These are phyloP conservation scores for Aplysina aerophoba DNA, from an alignment of 37 sponge, comb jelly and placozoan genomes.

Conservation along the genomic window DNA sequence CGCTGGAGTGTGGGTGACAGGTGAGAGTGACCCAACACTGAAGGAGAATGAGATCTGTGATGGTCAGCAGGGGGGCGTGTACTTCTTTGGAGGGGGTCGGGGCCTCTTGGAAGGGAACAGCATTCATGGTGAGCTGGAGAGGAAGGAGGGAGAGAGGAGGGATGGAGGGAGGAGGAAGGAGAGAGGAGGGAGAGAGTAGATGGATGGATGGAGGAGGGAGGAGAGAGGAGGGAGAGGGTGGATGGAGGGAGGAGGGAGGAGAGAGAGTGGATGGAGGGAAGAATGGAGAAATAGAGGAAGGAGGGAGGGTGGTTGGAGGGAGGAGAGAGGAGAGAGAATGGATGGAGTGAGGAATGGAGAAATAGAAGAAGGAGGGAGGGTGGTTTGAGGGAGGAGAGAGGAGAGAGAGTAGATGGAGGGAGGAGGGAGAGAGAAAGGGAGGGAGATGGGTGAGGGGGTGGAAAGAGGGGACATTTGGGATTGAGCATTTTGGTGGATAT, in stretches of 20 bases:
- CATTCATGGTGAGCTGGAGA: constrained; percentile 65
- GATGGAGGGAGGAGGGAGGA: background rate
- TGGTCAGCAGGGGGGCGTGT: constrained; percentile 86
- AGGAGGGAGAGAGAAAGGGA: background rate
- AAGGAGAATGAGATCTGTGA: constrained; percentile 75
- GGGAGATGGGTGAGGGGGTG: no score
- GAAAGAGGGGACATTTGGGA: no score
- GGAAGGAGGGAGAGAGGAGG: constrained; percentile 8
- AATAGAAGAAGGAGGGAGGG: background rate
- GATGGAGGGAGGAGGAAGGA: background rate
- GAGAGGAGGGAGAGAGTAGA: background rate
- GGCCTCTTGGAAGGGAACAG: constrained; percentile 85
- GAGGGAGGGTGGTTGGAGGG: background rate
- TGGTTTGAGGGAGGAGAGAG: background rate
- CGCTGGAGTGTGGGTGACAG: constrained; percentile 89
- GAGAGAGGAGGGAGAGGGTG: background rate
- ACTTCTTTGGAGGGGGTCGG: constrained; percentile 83
- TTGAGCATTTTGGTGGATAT: no score
- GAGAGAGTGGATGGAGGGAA: constrained; percentile 6
- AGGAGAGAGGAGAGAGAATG: background rate
- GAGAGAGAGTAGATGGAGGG: background rate
- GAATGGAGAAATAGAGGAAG: background rate
- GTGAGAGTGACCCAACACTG: constrained; percentile 84
- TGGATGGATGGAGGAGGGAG: background rate
- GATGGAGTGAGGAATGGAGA: background rate